These are phyloP conservation scores for Chromobotia macracanthus DNA, from an alignment of 2,797 vertebrate genomes.

Conservation along the genomic window DNA sequence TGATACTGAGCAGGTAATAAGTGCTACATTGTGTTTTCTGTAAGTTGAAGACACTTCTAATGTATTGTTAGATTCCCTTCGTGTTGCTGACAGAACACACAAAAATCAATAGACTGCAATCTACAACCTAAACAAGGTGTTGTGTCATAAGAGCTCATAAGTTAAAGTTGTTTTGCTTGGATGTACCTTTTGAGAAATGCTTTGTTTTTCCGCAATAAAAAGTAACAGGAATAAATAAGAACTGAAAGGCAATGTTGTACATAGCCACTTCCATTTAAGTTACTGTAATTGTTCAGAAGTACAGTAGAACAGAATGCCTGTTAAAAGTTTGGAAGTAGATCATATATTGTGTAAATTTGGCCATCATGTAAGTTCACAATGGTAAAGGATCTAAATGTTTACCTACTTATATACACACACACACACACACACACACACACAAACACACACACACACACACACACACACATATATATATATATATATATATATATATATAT, in stretches of 20 bases:
- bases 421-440: too few relatives aligned
- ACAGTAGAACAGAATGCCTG: not conserved
- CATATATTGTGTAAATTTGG: not conserved
- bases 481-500: too few relatives aligned
- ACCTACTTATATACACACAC: too few relatives aligned
- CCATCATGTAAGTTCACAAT: too few relatives aligned
- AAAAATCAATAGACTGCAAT: constrained; percentile 26
- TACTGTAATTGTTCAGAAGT: not conserved
- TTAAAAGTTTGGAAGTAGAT: not conserved
- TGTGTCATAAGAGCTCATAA: constrained; percentile 1
- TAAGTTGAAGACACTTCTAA: too few relatives aligned
- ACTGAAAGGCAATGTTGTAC: not conserved
- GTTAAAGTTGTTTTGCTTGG: constrained; percentile 1
- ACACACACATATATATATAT: too few relatives aligned
- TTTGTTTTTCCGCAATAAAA: constrained; percentile 16
- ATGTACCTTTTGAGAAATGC: constrained; percentile 13
- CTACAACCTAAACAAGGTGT: not conserved
- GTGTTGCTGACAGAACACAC: constrained; percentile 5
- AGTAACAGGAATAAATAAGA: not conserved
- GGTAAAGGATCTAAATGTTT: too few relatives aligned
- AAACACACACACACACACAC: too few relatives aligned
- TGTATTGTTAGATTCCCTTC: not conserved
- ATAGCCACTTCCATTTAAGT: not conserved
- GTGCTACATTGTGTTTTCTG: constrained; percentile 11
- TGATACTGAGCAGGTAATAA: constrained; percentile 8